Percentiles rank a stretch among this genome's conserved stretches.
phyloP scores from a whole-genome alignment of 2,888 invertebrate species.

The Lithophane ornitopus region DNA sequence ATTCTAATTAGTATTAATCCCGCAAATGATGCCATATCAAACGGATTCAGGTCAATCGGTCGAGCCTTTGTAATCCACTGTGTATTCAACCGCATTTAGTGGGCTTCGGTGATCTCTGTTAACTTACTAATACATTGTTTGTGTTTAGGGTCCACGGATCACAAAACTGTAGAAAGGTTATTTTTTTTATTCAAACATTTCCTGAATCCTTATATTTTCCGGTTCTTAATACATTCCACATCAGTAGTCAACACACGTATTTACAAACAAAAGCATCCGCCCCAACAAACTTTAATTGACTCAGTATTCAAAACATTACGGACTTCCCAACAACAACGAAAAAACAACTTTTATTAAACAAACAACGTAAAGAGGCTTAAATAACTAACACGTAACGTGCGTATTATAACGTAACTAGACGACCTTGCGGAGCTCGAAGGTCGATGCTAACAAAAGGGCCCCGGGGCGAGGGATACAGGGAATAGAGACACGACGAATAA shows the following conservation, averaged over 20 bases:
- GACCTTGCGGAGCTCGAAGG: conserved; percentile 18
- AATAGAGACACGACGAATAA: conserved; percentile 28
- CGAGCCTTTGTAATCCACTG: conserved; percentile 1
- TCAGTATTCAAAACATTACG: conserved; percentile 31
- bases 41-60: conserved; percentile 39
- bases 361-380: conserved; percentile 52
- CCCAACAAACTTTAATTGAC: conserved; percentile 41
- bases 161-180: conserved; percentile 1
- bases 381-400: conserved; percentile 48
- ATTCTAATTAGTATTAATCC: conserved; percentile 27
- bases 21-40: conserved; percentile 24
- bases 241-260: conserved; percentile 18
- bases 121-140: conserved; percentile 3
- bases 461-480: not conserved
- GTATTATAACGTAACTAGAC: conserved; percentile 16
- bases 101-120: not conserved
- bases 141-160: not conserved
- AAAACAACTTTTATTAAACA: conserved; percentile 52
- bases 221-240: conserved; percentile 2
- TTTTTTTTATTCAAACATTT: conserved; percentile 5
- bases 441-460: conserved; percentile 21
- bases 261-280: conserved; percentile 29
- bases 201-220: not conserved
- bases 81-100: not conserved
- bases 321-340: conserved; percentile 46